A percentile compares a stretch with the other conserved stretches of the same genome.
phyloP scores from a whole-genome alignment of 2,797 vertebrate species.

The Sebastes kiyomatsui region DNA sequence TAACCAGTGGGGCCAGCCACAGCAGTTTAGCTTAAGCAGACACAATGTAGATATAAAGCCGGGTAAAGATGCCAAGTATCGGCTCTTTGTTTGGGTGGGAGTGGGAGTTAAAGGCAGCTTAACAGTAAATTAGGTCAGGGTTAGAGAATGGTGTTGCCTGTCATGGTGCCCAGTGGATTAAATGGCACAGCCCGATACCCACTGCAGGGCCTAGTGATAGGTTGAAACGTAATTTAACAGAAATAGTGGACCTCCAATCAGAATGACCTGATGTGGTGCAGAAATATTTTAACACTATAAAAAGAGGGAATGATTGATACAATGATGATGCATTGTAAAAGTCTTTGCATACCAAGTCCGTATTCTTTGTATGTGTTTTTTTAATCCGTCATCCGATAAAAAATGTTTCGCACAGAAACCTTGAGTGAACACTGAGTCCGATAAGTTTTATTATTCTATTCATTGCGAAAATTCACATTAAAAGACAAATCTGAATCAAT shows the following conservation, averaged over 20 bases:
- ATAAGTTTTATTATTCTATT: neutral
- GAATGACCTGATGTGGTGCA: neutral
- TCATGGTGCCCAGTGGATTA: neutral
- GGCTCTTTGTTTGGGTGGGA: neutral
- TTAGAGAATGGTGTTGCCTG: neutral
- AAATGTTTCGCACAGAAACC: too few species aligned
- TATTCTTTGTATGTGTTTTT: neutral
- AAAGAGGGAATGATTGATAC: neutral
- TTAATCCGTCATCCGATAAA: too few species aligned
- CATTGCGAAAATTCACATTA: neutral
- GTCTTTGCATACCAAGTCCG: neutral
- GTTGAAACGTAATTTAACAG: neutral
- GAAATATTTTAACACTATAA: neutral
- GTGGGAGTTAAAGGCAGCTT: neutral
- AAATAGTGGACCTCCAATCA: neutral
- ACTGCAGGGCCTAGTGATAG: neutral
- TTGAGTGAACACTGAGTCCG: too few species aligned
- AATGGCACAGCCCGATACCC: neutral
- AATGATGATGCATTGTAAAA: neutral
- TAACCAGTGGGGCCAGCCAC: neutral
- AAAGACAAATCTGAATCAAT: fast-evolving
- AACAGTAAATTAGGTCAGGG: neutral
- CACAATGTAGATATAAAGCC: neutral
- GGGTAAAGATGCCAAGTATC: neutral
- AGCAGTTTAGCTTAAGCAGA: neutral